These are phyloP conservation scores for Zaprionus ghesquierei DNA, from an alignment of 1,140 invertebrate genomes.

Conservation along the genomic window DNA sequence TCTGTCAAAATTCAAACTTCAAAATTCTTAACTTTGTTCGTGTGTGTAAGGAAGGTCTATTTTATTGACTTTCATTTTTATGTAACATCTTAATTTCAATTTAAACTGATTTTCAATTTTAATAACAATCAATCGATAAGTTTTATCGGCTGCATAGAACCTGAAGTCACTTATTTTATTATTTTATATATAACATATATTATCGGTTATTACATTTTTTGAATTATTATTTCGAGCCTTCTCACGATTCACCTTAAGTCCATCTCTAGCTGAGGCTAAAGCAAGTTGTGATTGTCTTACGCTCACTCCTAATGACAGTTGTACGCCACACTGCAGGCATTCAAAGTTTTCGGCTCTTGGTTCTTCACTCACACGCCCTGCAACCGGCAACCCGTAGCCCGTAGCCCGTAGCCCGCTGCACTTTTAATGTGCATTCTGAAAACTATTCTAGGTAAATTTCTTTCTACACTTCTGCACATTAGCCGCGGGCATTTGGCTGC, in stretches of 20 bases:
- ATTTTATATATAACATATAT: too few species aligned
- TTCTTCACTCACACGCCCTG: conserved; percentile 15
- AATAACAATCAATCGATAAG: too few species aligned
- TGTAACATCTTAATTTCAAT: too few species aligned
- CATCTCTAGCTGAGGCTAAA: conserved; percentile 22
- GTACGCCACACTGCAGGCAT: conserved; percentile 45
- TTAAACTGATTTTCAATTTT: too few species aligned
- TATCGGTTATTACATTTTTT: too few species aligned
- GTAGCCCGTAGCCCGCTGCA: conserved; percentile 28
- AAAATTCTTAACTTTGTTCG: too few species aligned
- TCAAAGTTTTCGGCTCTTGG: conserved; percentile 23
- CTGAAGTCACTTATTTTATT: too few species aligned
- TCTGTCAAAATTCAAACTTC: too few species aligned
- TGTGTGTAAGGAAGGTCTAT: too few species aligned
- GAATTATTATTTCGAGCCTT: background rate
- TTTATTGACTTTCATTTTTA: too few species aligned
- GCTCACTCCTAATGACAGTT: conserved; percentile 68
- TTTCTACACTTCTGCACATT: conserved; percentile 6
- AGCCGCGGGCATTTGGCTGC: conserved; percentile 19
- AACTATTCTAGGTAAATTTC: conserved; percentile 3
- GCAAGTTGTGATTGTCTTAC: conserved; percentile 37
- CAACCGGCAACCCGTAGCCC: background rate
- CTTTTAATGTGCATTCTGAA: conserved; percentile 17
- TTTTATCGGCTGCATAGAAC: too few species aligned
- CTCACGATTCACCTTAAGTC: background rate